A percentile compares a stretch with the other conserved stretches of the same genome.
phyloP scores from a whole-genome alignment of 2,888 invertebrate genomes.

The Iphiclides podalirius region DNA sequence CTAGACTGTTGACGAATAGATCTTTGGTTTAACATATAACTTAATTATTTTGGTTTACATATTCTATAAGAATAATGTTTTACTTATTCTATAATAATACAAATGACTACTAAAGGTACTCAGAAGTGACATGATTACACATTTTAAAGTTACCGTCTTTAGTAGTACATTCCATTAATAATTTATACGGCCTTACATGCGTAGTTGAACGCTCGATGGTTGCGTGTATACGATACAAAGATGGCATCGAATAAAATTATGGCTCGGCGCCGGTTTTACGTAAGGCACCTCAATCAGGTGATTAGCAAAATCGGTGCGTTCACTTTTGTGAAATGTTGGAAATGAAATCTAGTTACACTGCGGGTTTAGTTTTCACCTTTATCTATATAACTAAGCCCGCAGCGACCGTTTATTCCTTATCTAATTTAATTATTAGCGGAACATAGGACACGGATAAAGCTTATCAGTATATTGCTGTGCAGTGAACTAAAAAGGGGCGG shows the following conservation, averaged over 20 bases:
- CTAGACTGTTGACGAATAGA: too few relatives aligned
- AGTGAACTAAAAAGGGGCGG: conserved; percentile 14
- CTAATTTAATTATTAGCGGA: neutral
- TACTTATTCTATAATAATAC: too few relatives aligned
- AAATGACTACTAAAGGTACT: too few relatives aligned
- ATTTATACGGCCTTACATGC: neutral
- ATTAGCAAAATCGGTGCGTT: neutral
- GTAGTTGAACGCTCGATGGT: conserved; percentile 1
- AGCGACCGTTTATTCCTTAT: conserved; percentile 4
- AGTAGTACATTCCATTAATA: neutral
- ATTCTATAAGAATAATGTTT: too few relatives aligned
- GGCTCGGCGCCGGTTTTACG: too few relatives aligned
- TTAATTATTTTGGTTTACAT: too few relatives aligned
- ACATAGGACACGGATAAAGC: conserved; percentile 4
- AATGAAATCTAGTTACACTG: neutral
- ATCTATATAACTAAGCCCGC: neutral
- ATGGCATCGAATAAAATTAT: conserved; percentile 5
- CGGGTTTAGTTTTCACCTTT: neutral
- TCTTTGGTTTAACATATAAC: too few relatives aligned
- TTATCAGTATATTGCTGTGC: conserved; percentile 10
- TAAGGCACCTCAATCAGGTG: neutral
- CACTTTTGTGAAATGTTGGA: neutral
- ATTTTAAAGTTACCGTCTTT: neutral
- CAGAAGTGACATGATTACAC: neutral
- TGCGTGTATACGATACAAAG: neutral